phyloP scores from a whole-genome alignment of 2,888 invertebrate genomes.

The Cheilosia grossa region DNA sequence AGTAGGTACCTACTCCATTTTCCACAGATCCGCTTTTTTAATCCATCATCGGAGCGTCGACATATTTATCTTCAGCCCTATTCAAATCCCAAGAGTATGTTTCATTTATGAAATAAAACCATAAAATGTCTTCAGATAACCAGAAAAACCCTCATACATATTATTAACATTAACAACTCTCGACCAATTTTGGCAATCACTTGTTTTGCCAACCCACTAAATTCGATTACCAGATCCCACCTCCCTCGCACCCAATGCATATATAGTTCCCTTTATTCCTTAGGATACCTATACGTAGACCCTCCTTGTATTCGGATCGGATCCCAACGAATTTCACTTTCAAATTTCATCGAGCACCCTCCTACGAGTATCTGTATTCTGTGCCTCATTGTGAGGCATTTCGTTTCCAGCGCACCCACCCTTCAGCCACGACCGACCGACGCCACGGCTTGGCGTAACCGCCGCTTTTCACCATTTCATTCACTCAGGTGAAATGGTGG shows the following conservation, averaged over 20 bases:
- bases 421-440: neutral
- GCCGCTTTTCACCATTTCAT: slow-evolving; percentile 51
- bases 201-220: slow-evolving; percentile 28
- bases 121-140: neutral
- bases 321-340: slow-evolving; percentile 45
- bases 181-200: slow-evolving; percentile 42
- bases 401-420: neutral
- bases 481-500: slow-evolving; percentile 68
- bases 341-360: slow-evolving; percentile 28
- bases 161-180: slow-evolving; percentile 49
- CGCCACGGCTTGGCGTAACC: neutral
- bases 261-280: neutral
- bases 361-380: neutral
- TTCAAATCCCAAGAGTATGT: too few relatives aligned
- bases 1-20: too few relatives aligned
- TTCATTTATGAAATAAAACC: too few relatives aligned
- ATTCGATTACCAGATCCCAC: slow-evolving; percentile 31
- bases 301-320: slow-evolving; percentile 2
- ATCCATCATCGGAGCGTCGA: too few relatives aligned
- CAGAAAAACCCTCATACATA: slow-evolving; percentile 17
- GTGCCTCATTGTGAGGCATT: neutral
- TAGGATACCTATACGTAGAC: neutral
- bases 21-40: too few relatives aligned
- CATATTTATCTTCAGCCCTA: too few relatives aligned
- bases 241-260: neutral